Conservation (phyloP, 1,140 invertebrate genomes). For the Sitodiplosis mosellana region DNA sequence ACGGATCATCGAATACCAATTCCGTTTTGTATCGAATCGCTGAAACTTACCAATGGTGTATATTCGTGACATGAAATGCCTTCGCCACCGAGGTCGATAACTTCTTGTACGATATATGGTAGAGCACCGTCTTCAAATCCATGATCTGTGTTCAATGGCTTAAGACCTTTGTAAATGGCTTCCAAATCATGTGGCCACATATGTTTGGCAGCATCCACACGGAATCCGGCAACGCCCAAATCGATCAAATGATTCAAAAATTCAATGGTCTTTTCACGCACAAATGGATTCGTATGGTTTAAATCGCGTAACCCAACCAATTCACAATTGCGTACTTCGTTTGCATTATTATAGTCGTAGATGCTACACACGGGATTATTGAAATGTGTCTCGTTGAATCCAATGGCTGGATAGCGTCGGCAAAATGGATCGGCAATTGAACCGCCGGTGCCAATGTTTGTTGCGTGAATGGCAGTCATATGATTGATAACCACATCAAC, state of each 20-base stretch:
- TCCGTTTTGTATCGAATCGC: no score
- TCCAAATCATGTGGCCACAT: conserved; percentile 59
- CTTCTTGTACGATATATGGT: conserved; percentile 61
- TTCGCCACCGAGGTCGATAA: conserved; percentile 50
- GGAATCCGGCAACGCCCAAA: conserved; percentile 58
- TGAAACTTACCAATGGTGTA: conserved; percentile 16
- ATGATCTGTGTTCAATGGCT: conserved; percentile 36
- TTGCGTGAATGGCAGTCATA: conserved; percentile 34
- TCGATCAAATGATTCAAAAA: conserved; percentile 49
- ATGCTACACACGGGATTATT: conserved; percentile 29
- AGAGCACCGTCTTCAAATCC: conserved; percentile 36
- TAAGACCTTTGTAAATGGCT: conserved; percentile 10
- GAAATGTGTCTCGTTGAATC: conserved; percentile 29
- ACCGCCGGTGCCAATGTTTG: conserved; percentile 30
- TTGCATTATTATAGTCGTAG: conserved; percentile 25
- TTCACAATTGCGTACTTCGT: conserved; percentile 50
- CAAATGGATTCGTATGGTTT: conserved; percentile 38
- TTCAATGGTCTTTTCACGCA: conserved; percentile 41
- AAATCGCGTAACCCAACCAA: conserved; percentile 50
- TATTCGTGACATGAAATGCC: conserved; percentile 38
- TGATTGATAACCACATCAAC: conserved; percentile 57
- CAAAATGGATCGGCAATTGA: conserved; percentile 23
- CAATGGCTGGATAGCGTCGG: conserved; percentile 28
- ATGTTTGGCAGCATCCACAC: conserved; percentile 56
- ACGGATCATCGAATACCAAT: no score